phyloP scores from a whole-genome alignment of 1,140 invertebrate species.

The Heliconius melpomene region DNA sequence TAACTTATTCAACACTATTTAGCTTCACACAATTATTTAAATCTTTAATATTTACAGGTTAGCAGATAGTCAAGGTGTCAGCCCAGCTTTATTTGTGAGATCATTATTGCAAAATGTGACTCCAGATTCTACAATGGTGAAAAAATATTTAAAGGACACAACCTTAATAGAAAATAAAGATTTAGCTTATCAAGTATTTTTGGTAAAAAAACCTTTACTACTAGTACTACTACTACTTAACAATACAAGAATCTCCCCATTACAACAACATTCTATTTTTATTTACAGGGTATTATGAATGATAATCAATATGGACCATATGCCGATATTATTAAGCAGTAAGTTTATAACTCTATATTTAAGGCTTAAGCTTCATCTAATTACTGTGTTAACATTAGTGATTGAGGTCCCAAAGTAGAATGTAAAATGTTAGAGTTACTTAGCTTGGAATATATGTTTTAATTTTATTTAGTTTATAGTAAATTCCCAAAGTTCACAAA shows the following conservation, averaged over 20 bases:
- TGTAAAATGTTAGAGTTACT: no score
- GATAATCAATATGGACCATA: conserved; percentile 90
- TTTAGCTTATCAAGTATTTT: conserved; percentile 88
- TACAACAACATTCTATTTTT: neutral
- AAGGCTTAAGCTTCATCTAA: no score
- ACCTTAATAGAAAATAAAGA: conserved; percentile 84
- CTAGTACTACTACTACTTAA: neutral
- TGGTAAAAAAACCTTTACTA: conserved; percentile 82
- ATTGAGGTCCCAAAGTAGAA: no score
- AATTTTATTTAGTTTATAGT: no score
- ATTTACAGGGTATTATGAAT: conserved; percentile 84
- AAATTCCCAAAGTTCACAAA: no score
- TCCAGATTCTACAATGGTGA: neutral
- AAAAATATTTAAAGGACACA: conserved; percentile 11
- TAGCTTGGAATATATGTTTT: no score
- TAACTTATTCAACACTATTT: no score
- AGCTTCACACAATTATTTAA: no score
- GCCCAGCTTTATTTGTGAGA: conserved; percentile 72
- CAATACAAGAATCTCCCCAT: neutral
- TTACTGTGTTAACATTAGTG: no score
- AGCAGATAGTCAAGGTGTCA: conserved; percentile 70
- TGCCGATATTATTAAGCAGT: conserved; percentile 87
- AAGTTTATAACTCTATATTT: conserved; percentile 44
- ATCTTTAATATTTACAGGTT: conserved; percentile 49
- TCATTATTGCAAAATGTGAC: conserved; percentile 74